Base-by-base conservation (phyloP, 1,140 invertebrate species). In the Drosophila pachea region DNA sequence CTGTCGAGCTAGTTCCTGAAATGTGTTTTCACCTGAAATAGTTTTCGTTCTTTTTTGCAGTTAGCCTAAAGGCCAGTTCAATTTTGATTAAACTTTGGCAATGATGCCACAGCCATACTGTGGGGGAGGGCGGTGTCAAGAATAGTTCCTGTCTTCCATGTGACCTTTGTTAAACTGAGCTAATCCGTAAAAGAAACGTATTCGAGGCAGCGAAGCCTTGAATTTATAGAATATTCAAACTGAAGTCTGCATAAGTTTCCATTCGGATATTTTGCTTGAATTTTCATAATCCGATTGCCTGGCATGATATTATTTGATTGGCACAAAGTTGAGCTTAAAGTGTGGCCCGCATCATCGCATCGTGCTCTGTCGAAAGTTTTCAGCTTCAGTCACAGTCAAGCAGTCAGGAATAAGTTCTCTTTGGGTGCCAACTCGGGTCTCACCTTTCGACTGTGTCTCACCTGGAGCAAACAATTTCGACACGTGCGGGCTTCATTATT, bases 401-500 rank as follows among this genome's bases (percentile, higher is more conserved):
- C 52, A 54, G 35, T 35, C 47, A 50, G 49, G 56, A 50, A 52
- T 60, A 52, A 45, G 45, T 56, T 56, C 54, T 33, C 45, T 32
- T 45, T 35, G 29, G 12, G 40, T 45, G 40, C 31, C 54, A 55
- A 32, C 42, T 65, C 9, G 35, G 22, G 22, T 29, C 35, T 56
- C 45, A 64, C 55, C 48, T 48, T 42, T 68, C 50, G 61, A 42
- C 35, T 38, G 45, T 38, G 45, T 68, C 42, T 68, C 63, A 67
- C 55, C 64, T 70, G 47, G 48, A 64, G 61, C 71, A 78, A 73
- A 76, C 78, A 83, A 76, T 84, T 82, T 68, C 53, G 79, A 83
- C 78, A 84, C 76, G 79, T 84, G 79, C 79, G 83, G 76, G 73
- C 72, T 79, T 79, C 73, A 70, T 79, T 83, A 75, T 76, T 83